Evolutionary conservation across 2,888 invertebrate genomes (phyloP).

Genomic region (Eurois occulta): DNA sequence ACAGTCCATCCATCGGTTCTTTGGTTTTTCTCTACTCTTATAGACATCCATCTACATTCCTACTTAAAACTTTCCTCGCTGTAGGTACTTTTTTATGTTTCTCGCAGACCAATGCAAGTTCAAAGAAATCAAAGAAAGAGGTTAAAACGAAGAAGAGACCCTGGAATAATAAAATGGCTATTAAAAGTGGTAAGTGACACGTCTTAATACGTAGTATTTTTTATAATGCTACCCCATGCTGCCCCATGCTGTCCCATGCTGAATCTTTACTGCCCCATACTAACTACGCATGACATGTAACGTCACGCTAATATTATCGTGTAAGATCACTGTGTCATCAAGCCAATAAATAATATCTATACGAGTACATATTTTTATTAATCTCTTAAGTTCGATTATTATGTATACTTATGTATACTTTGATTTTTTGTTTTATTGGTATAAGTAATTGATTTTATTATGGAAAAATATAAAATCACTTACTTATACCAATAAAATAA

Average conservation of each 20-base stretch:
- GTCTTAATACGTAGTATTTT: not conserved
- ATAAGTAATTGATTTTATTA: too few relatives aligned
- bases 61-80: not conserved
- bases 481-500: too few relatives aligned
- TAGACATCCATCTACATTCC: not conserved
- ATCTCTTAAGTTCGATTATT: too few relatives aligned
- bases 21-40: not conserved
- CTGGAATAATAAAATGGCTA: constrained; percentile 53
- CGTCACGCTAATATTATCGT: not conserved
- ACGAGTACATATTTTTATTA: too few relatives aligned
- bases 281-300: not conserved
- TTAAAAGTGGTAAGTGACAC: constrained; percentile 46
- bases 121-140: constrained; percentile 40
- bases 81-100: not conserved
- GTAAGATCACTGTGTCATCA: not conserved
- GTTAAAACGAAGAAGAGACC: constrained; percentile 63
- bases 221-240: too few relatives aligned
- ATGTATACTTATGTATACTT: too few relatives aligned
- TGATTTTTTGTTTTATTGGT: too few relatives aligned
- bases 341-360: too few relatives aligned
- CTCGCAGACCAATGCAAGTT: not conserved
- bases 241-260: too few relatives aligned
- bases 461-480: too few relatives aligned
- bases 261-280: not conserved
- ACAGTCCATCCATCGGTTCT: not conserved